phyloP scores from a whole-genome alignment of 2,888 invertebrate species.

The Synergus gifuensis region DNA sequence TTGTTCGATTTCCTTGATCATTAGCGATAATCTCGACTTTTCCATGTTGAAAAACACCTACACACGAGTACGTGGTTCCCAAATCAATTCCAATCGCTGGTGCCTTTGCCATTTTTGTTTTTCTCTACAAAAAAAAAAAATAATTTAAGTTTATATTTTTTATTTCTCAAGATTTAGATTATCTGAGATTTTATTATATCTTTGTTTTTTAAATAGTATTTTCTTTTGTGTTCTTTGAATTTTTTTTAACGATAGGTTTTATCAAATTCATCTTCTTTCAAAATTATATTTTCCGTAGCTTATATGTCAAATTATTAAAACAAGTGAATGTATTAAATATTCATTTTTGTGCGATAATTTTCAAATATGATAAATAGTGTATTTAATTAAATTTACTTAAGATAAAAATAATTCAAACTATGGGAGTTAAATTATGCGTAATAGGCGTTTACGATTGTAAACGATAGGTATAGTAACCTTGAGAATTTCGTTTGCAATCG shows the following conservation, averaged over 20 bases:
- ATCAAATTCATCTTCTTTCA: background rate
- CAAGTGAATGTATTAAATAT: background rate
- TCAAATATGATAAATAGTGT: no score
- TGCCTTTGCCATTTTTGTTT: conserved; percentile 71
- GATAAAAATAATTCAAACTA: no score
- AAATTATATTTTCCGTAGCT: background rate
- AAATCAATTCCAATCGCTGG: conserved; percentile 89
- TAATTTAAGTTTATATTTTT: background rate
- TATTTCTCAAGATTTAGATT: background rate
- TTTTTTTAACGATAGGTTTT: background rate
- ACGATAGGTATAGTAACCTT: no score
- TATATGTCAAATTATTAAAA: background rate
- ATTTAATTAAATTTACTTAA: no score
- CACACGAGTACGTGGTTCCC: conserved; percentile 93
- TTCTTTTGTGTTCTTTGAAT: background rate
- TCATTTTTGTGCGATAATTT: no score
- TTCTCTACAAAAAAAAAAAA: conserved; percentile 30
- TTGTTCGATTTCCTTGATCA: conserved; percentile 93
- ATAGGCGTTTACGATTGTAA: no score
- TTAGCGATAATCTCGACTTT: conserved; percentile 92
- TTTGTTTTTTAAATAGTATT: background rate
- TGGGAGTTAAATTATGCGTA: no score
- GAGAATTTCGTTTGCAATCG: background rate
- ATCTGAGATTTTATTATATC: no score
- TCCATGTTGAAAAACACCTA: conserved; percentile 91